A percentile compares a stretch with the other conserved stretches of the same genome.
Evolutionary conservation across 2,888 invertebrate species (phyloP).

Genomic region (Tetheella fluctuosa): DNA sequence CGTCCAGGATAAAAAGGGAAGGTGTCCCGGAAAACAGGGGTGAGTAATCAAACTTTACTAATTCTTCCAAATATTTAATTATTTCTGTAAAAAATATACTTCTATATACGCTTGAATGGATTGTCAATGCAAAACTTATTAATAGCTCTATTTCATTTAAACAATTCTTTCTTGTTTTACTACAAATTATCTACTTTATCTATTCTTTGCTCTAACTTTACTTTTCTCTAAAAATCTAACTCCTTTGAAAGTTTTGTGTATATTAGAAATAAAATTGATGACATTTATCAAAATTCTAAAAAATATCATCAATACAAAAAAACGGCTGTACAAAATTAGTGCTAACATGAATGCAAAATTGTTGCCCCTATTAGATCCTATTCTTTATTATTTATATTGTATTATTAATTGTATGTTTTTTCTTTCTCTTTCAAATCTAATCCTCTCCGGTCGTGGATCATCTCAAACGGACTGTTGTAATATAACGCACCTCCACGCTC

Average conservation of each 20-base stretch:
- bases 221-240: neutral
- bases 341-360: constrained; percentile 61
- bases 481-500: constrained; percentile 76
- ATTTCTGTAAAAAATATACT: constrained; percentile 40
- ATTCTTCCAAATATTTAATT: constrained; percentile 2
- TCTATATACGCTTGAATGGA: constrained; percentile 46
- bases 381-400: constrained; percentile 63
- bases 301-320: constrained; percentile 33
- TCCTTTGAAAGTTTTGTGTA: constrained; percentile 4
- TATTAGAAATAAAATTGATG: neutral
- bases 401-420: constrained; percentile 84
- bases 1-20: constrained; percentile 77
- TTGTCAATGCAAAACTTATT: constrained; percentile 15
- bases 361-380: constrained; percentile 51
- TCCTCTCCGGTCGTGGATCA: constrained; percentile 81
- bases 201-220: constrained; percentile 11
- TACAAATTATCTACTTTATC: constrained; percentile 12
- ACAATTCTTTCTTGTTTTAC: constrained; percentile 20
- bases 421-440: constrained; percentile 85
- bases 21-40: constrained; percentile 81
- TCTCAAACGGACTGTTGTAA: constrained; percentile 79
- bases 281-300: neutral
- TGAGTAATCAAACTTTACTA: constrained; percentile 48
- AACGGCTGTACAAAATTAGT: constrained; percentile 66
- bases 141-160: constrained; percentile 17